phyloP scores from a whole-genome alignment of 2,888 invertebrate genomes.

The Nesidiocoris tenuis region DNA sequence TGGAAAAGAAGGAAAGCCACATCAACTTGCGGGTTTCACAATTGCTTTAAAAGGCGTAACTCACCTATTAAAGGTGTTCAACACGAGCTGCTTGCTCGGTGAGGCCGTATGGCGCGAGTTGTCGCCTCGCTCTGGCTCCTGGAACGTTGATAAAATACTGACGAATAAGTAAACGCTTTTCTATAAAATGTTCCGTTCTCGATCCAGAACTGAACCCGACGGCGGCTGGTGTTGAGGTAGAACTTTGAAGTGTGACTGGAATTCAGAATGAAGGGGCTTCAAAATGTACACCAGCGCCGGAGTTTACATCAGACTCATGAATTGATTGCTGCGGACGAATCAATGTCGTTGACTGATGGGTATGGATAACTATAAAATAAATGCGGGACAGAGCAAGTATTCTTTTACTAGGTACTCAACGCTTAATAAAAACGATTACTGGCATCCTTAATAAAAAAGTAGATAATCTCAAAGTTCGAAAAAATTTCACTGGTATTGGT shows the following conservation, averaged over 20 bases:
- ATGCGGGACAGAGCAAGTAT: too few relatives aligned
- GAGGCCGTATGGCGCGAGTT: too few relatives aligned
- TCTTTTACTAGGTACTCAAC: too few relatives aligned
- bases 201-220: neutral
- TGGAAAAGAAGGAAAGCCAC: neutral
- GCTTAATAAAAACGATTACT: too few relatives aligned
- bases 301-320: too few relatives aligned
- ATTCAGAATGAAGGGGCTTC: neutral
- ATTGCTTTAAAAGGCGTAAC: constrained; percentile 15
- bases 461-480: too few relatives aligned
- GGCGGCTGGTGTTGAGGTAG: neutral
- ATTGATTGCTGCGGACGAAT: too few relatives aligned
- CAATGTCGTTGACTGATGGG: too few relatives aligned
- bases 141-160: neutral
- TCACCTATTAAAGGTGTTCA: constrained; percentile 21
- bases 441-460: too few relatives aligned
- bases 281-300: too few relatives aligned
- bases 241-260: neutral
- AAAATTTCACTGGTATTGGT: too few relatives aligned
- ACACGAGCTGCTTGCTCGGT: neutral
- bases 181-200: neutral
- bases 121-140: neutral
- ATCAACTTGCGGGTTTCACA: constrained; percentile 10
- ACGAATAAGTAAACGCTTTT: neutral
- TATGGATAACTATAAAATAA: too few relatives aligned